These are phyloP conservation scores for Enteromius viviparus DNA, from an alignment of 2,797 vertebrate species.

Conservation along the genomic window DNA sequence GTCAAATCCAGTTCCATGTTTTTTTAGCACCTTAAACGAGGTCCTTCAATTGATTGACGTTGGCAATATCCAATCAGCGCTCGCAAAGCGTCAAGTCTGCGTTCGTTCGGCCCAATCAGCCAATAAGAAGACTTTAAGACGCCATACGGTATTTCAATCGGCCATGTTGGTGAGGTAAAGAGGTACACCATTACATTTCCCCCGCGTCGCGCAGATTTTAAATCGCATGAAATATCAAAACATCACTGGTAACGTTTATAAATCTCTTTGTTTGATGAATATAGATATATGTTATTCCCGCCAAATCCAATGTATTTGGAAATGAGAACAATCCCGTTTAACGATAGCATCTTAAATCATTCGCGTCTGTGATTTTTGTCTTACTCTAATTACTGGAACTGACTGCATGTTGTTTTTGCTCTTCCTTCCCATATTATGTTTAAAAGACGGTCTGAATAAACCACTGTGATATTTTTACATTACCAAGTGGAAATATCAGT, in stretches of 20 bases:
- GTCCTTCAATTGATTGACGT: conserved; percentile 63
- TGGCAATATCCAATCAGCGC: conserved; percentile 57
- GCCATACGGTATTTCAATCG: conserved; percentile 62
- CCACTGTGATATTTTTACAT: conserved; percentile 16
- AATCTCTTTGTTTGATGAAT: neutral
- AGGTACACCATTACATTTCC: neutral
- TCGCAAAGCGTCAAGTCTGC: conserved; percentile 76
- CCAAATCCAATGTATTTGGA: neutral
- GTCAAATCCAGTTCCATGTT: conserved; percentile 47
- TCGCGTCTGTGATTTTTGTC: neutral
- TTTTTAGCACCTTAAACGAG: conserved; percentile 49
- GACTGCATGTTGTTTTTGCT: neutral
- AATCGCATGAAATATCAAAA: neutral
- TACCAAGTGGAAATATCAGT: conserved; percentile 2
- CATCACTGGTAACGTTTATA: neutral
- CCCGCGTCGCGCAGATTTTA: neutral
- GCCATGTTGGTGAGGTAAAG: conserved; percentile 71
- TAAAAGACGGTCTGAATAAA: neutral
- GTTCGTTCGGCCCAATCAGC: conserved; percentile 68
- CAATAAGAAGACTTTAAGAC: conserved; percentile 70
- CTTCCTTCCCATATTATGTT: neutral
- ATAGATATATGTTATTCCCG: neutral
- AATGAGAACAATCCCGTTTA: neutral
- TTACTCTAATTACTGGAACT: neutral
- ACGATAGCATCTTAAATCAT: neutral